phyloP scores from a whole-genome alignment of 2,113 vertebrate species.

The Dipodomys ordii region DNA sequence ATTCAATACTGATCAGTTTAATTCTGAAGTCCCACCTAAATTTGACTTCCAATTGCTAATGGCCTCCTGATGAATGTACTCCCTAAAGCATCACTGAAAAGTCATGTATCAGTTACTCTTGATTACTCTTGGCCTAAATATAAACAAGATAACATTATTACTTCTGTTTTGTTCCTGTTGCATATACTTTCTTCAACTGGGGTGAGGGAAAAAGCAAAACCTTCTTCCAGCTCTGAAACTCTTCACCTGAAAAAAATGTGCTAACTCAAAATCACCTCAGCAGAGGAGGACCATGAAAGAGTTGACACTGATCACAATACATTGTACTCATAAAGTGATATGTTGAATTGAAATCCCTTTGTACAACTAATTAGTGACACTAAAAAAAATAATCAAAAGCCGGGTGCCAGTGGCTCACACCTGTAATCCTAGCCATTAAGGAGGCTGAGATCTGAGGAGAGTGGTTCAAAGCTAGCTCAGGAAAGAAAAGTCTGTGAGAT shows the following conservation, averaged over 20 bases:
- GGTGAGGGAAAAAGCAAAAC: neutral
- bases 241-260: slow-evolving; percentile 4
- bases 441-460: too few species aligned
- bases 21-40: slow-evolving; percentile 24
- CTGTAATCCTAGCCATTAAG: too few species aligned
- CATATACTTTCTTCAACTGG: neutral
- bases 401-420: too few species aligned
- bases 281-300: neutral
- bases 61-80: neutral
- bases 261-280: neutral
- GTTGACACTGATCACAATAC: too few species aligned
- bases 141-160: slow-evolving; percentile 36
- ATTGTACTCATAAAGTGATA: too few species aligned
- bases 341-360: too few species aligned
- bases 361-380: too few species aligned
- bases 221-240: neutral
- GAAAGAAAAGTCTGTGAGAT: too few species aligned
- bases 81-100: slow-evolving; percentile 1
- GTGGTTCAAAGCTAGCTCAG: too few species aligned
- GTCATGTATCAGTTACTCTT: neutral
- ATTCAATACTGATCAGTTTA: neutral
- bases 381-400: too few species aligned
- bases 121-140: slow-evolving; percentile 40
- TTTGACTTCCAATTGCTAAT: slow-evolving; percentile 11
- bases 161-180: neutral